Percentiles rank a stretch among this genome's conserved stretches.
phyloP scores from a whole-genome alignment of 2,113 vertebrate species.

The Periophthalmus modestus region DNA sequence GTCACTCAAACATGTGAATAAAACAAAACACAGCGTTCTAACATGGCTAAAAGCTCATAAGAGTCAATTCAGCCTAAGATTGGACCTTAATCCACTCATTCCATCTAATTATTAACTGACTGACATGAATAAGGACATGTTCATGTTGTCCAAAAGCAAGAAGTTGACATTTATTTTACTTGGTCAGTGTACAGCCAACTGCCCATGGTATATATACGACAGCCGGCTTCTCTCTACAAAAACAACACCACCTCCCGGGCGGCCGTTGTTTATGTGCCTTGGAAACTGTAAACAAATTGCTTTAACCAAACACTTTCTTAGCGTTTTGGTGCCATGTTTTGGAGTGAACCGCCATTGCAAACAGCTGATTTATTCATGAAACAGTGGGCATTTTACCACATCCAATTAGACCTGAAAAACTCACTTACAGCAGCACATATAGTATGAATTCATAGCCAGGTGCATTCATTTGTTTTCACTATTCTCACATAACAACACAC shows the following conservation, averaged over 20 bases:
- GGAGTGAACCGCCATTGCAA: not conserved
- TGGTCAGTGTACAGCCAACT: not conserved
- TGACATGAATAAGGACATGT: too few species aligned
- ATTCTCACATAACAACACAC: slow-evolving; percentile 9
- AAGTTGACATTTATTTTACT: not conserved
- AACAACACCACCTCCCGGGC: not conserved
- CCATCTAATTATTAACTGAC: not conserved
- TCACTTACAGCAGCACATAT: not conserved
- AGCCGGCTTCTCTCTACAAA: not conserved
- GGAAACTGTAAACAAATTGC: not conserved
- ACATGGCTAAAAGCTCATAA: too few species aligned
- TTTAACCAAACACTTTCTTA: not conserved
- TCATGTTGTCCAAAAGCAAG: too few species aligned
- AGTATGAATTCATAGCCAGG: slow-evolving; percentile 16
- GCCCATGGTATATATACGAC: not conserved
- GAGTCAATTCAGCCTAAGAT: too few species aligned
- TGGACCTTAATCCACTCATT: not conserved
- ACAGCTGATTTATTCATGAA: not conserved
- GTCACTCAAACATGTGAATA: too few species aligned
- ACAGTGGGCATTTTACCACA: not conserved
- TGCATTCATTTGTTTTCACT: slow-evolving; percentile 28
- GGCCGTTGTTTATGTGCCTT: not conserved
- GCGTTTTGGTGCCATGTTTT: not conserved
- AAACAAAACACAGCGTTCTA: too few species aligned
- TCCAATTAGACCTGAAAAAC: not conserved